Conservation (phyloP, 2,888 invertebrate genomes). For the Amphipyra berbera region DNA sequence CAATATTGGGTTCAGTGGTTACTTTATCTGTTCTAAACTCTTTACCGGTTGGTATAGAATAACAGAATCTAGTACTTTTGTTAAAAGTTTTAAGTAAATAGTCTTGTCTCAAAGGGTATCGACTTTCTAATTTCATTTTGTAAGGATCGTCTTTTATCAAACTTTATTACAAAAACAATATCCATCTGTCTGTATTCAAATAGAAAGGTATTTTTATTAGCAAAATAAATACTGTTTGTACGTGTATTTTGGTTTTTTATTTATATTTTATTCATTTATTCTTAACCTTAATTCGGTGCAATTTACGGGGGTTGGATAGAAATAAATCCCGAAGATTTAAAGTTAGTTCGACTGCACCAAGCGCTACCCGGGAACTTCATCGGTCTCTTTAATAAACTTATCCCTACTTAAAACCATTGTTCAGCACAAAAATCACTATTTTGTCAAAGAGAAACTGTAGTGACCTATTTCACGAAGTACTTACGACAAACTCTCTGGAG, state of each 20-base stretch:
- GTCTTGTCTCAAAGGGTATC: slow-evolving; percentile 50
- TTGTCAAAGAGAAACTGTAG: slow-evolving; percentile 42
- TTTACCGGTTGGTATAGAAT: slow-evolving; percentile 46
- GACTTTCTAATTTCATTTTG: slow-evolving; percentile 25
- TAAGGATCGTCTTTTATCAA: slow-evolving; percentile 1
- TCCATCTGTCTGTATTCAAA: slow-evolving; percentile 4
- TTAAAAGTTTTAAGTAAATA: slow-evolving; percentile 61
- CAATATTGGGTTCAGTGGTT: slow-evolving; percentile 52
- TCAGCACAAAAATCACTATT: slow-evolving; percentile 49
- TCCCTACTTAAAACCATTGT: slow-evolving; percentile 38
- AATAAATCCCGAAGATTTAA: slow-evolving; percentile 13
- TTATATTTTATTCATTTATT: slow-evolving; percentile 12
- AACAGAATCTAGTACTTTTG: slow-evolving; percentile 56
- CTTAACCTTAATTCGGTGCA: neutral
- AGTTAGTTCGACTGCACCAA: slow-evolving; percentile 20
- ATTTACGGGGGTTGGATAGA: neutral
- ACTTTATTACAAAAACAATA: neutral
- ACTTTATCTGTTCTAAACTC: slow-evolving; percentile 61
- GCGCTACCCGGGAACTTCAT: slow-evolving; percentile 7
- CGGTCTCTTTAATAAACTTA: slow-evolving; percentile 35
- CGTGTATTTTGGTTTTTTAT: neutral
- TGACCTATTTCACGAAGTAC: slow-evolving; percentile 53
- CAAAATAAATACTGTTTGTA: slow-evolving; percentile 3
- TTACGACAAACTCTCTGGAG: slow-evolving; percentile 39
- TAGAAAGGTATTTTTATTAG: neutral